These are phyloP conservation scores for Euwallacea fornicatus DNA, from an alignment of 1,140 invertebrate species.

Conservation along the genomic window DNA sequence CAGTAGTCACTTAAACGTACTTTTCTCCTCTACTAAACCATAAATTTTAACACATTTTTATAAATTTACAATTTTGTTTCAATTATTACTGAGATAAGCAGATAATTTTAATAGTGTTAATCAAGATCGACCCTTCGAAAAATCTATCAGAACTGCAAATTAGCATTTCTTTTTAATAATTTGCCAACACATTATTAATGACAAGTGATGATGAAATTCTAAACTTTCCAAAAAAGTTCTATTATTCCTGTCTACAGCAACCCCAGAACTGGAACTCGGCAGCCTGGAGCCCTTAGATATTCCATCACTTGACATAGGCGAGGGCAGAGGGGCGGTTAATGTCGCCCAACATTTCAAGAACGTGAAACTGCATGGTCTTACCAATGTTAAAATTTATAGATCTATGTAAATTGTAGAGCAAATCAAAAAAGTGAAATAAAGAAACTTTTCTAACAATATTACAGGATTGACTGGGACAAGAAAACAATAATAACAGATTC, in stretches of 20 bases:
- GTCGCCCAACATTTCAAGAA: slow-evolving; percentile 63
- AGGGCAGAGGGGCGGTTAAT: slow-evolving; percentile 58
- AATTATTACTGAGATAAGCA: too few relatives aligned
- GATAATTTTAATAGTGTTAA: too few relatives aligned
- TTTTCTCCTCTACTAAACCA: too few relatives aligned
- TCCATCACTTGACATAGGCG: slow-evolving; percentile 59
- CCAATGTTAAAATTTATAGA: slow-evolving; percentile 55
- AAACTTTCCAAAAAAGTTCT: not conserved
- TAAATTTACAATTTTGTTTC: too few relatives aligned
- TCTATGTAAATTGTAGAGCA: slow-evolving; percentile 55
- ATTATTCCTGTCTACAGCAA: slow-evolving; percentile 48
- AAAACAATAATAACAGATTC: slow-evolving; percentile 47
- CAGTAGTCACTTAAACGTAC: too few relatives aligned
- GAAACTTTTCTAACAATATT: slow-evolving; percentile 31
- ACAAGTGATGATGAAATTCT: too few relatives aligned
- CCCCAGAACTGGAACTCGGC: slow-evolving; percentile 55
- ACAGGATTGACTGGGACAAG: slow-evolving; percentile 48
- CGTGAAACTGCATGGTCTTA: slow-evolving; percentile 61
- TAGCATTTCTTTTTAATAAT: not conserved
- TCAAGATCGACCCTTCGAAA: not conserved
- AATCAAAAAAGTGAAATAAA: slow-evolving; percentile 1
- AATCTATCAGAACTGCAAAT: not conserved
- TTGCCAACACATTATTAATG: slow-evolving; percentile 41
- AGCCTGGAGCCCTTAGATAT: slow-evolving; percentile 61
- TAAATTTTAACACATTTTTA: too few relatives aligned